Base-by-base conservation (phyloP, 2,113 vertebrate genomes). In the Petromus typicus region DNA sequence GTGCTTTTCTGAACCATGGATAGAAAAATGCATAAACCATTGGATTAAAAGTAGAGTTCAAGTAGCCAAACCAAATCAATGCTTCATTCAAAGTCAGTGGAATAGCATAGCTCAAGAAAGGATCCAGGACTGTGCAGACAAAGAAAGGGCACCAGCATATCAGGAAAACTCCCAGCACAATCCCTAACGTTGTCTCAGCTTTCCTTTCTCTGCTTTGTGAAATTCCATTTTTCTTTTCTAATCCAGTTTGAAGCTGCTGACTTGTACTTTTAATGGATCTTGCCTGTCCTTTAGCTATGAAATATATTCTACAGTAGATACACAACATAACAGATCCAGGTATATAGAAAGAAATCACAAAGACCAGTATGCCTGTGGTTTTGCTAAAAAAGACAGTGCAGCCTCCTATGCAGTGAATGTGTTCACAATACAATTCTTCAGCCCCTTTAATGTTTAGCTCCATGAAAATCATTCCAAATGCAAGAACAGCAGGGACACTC, bases 21-120 rank as follows among this genome's bases (percentile, higher is more conserved):
- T 99, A 99, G 97, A 99, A 99, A 97, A 99, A 99, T 5, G 98
- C 98, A 76, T 99, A 99, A 93, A 99, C 96, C 88, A 99, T 95
- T 79, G 99, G 99, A 82, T 99, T 99, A 69, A 99, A 98, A 4
- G 98, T 98, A 57, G 99, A 99, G 95, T 99, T 99, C 90, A 99
- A 98, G 81, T 99, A 99, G 67, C 98, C 99, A 90, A 99, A 98
- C 99, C 99, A 99, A 92, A 98, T 96, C 81, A 99, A 94, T 56
- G 95, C 95, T 92, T 99, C 98, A 64, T 97, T 98, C 92, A 99
- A 63, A 86, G 98, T 1, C 16, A 98, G 97, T 13, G 98, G 98
- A 57, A 98, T 96, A 18, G 95, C 37, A 0, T 99, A 99, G 73
- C 97, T 98, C 92, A 98, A 95, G 91, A 99, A 99, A 30, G 99